phyloP scores from a whole-genome alignment of 2,113 vertebrate genomes.

The Nothocercus julius region DNA sequence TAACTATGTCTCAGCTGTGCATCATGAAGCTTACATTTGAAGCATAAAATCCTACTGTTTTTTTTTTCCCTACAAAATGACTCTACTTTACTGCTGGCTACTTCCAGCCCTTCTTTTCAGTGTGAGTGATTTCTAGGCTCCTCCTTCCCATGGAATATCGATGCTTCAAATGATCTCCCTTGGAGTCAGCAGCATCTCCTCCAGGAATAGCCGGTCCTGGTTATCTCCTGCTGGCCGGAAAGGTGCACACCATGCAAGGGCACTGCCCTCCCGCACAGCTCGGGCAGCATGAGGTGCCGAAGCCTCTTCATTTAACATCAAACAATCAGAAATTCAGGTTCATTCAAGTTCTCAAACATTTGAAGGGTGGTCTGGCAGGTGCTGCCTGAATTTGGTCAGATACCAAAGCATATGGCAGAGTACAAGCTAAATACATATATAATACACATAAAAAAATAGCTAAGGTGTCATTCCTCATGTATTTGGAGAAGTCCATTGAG shows the following conservation, averaged over 20 bases:
- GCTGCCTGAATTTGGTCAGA: background rate
- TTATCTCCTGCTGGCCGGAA: background rate
- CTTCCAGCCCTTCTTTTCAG: background rate
- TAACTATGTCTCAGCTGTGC: background rate
- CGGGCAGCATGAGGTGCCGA: background rate
- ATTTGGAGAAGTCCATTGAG: background rate
- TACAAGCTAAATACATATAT: too few species aligned
- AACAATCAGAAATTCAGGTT: background rate
- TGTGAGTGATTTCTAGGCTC: background rate
- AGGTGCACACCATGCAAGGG: accelerated
- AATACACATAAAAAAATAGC: too few species aligned
- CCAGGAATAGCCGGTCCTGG: background rate
- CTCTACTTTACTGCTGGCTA: background rate
- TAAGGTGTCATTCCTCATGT: background rate
- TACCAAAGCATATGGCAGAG: accelerated
- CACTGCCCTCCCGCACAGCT: background rate
- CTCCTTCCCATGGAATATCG: background rate
- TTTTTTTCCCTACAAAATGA: background rate
- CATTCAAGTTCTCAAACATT: background rate
- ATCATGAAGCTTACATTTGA: background rate
- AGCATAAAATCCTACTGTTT: background rate
- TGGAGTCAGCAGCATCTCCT: background rate
- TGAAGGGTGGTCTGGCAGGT: background rate
- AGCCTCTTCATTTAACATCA: background rate
- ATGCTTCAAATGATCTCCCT: background rate